Base-by-base conservation (phyloP, 1,140 invertebrate genomes). In the Palaemon carinicauda region DNA sequence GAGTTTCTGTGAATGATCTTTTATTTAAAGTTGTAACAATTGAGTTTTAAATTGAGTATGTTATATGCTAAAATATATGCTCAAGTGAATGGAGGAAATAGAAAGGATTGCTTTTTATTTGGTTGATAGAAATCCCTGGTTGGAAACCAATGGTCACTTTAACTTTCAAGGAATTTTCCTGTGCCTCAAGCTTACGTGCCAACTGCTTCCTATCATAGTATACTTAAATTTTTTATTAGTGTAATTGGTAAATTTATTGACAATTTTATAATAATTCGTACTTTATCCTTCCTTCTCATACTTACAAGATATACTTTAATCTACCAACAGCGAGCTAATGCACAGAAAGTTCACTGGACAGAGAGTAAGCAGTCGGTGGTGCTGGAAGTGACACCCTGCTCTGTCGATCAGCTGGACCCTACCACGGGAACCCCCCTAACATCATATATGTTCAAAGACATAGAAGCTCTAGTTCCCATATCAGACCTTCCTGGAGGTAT, bases 321-420 rank as follows among this genome's bases (percentile, higher is more conserved):
- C 51, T 31, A 24, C 24, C 65, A 29, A 80, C 92, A 98, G 96
- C 94, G 95, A 91, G 98, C 96, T 92, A 95, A 96, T 93, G 96
- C 96, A 14, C 97, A 96, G 91, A 99, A 99, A 92, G 95, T 97
- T 90, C 97, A 98, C 90, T 99, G 98, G 97, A 97, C 97, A 78
- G 97, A 98, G 74, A 96, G 95, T 73, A 94, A 95, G 88, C 92
- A 98, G 51, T 96, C 97, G 4, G 94, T 98, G 21, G 93, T 97
- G 10, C 92, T 99, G 79, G 96, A 98, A 93, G 95, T 99, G 0
- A 96, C 96, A 33, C 94, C 96, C 12, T 96, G 95, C 91, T 96
- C 96, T 77, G 91, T 99, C 29, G 95, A 98, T 91, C 98, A 99
- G 92, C 91, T 98, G 53, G 96, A 99, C 92, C 94, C 96, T 71